Conservation (phyloP, 2,797 vertebrate genomes). For the Cyclura pinguis region DNA sequence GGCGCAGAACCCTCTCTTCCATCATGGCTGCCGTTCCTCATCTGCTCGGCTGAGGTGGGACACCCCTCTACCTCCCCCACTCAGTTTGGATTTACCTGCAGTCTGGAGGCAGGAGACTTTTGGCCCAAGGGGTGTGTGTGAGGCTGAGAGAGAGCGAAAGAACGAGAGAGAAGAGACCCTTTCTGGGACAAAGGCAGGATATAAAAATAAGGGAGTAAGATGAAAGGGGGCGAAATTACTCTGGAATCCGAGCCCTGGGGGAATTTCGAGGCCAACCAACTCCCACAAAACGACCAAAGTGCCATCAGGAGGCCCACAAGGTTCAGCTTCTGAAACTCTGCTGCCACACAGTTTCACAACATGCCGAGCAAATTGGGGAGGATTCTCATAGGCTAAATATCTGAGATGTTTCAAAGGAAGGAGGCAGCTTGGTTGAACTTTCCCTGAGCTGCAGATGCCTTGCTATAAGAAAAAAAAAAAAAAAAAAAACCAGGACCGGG, state of each 20-base stretch:
- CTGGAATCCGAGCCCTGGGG: not conserved
- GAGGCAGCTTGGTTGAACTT: not conserved
- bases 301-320: not conserved
- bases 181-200: no score
- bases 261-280: not conserved
- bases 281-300: not conserved
- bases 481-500: no score
- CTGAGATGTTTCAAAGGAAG: not conserved
- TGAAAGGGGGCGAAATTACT: not conserved
- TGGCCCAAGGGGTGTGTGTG: not conserved
- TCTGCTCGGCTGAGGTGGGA: no score
- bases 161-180: no score
- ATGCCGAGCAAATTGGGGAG: not conserved
- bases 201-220: no score
- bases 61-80: no score
- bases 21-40: no score
- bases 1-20: no score
- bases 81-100: no score
- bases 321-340: not conserved
- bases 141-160: not conserved
- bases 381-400: not conserved
- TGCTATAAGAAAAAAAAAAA: not conserved
- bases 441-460: not conserved
- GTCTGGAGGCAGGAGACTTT: no score
- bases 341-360: not conserved